Base-by-base conservation (phyloP, 2,797 vertebrate species). In the Varecia variegata region DNA sequence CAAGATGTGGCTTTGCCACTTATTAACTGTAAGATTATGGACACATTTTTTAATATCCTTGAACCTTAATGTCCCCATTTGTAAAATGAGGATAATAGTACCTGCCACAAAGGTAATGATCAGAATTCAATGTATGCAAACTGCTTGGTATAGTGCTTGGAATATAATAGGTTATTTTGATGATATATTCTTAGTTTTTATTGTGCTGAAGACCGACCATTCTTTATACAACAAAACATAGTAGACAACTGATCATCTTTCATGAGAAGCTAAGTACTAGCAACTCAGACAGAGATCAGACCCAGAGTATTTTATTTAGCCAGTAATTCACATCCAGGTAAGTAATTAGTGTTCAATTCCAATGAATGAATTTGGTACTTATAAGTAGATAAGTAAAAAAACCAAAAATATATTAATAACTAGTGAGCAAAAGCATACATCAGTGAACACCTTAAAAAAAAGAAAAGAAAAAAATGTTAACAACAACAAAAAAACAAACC, bases 331-430 rank as follows among this genome's bases (percentile, higher is more conserved):
- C 8, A 71, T 43, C 6, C 92, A 47, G 38, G 25, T 79, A 73
- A 27, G 32, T 84, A 73, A 82, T 11, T 25, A 52, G 58, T 76
- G 1, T 90, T 83, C 43, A 86, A 23, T 25, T 85, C 5, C 40
- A 95, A n/a, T 5, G 17, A 86, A 84, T 82, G 15, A 87, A 94
- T 82, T 68, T 92, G 68, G 56, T 89, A 60, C 17, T 89, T 90
- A 68, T 25, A 76, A 80, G 70, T 15, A 91, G 43, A 15, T 43
- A 93, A 81, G 11, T 88, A 87, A 79, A 97, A 91, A 82, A 74
- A 62, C 30, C 8, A 20, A 32, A 93, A 62, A 52, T 38, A 30
- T 60, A 60, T 56, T 56, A 56, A 32, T 52, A 96, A 77, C 56
- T 56, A 50, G 0, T 56, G 67, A 95, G 40, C 2, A 91, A 50